These are phyloP conservation scores for Caenorhabditis angaria DNA, from an alignment of 2,888 invertebrate genomes.

Conservation along the genomic window DNA sequence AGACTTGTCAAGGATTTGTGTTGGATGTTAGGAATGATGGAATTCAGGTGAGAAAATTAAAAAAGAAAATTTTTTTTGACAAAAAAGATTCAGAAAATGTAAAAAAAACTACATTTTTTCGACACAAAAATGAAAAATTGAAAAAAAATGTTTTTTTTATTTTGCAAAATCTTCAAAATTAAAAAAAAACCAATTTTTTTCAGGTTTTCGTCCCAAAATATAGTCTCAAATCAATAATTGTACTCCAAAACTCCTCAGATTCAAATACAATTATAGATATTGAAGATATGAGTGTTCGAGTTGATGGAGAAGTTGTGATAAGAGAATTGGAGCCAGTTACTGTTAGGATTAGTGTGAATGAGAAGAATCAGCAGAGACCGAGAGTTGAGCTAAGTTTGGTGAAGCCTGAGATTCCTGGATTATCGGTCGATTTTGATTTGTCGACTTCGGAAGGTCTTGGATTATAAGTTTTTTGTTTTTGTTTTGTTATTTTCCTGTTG, in stretches of 20 bases:
- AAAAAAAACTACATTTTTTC: too few relatives aligned
- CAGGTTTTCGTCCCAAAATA: constrained; percentile 95
- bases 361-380: constrained; percentile 88
- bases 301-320: constrained; percentile 36
- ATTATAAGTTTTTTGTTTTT: constrained; percentile 13
- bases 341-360: constrained; percentile 85
- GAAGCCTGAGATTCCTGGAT: constrained; percentile 77
- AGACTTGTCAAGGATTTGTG: constrained; percentile 86
- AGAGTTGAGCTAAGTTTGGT: constrained; percentile 87
- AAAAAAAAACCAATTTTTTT: constrained; percentile 7
- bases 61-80: too few relatives aligned
- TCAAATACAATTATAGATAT: constrained; percentile 38
- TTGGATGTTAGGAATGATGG: constrained; percentile 93
- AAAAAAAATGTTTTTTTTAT: too few relatives aligned
- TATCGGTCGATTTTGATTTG: constrained; percentile 59
- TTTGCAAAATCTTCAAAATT: not conserved
- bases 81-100: too few relatives aligned
- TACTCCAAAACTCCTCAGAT: constrained; percentile 39
- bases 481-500: constrained; percentile 5
- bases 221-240: constrained; percentile 85
- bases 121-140: too few relatives aligned
- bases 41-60: constrained; percentile 72
- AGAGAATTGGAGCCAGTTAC: constrained; percentile 46
- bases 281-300: constrained; percentile 43
- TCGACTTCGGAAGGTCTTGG: constrained; percentile 47